Conservation (phyloP, 1,140 invertebrate genomes). For the Cydia splendana region DNA sequence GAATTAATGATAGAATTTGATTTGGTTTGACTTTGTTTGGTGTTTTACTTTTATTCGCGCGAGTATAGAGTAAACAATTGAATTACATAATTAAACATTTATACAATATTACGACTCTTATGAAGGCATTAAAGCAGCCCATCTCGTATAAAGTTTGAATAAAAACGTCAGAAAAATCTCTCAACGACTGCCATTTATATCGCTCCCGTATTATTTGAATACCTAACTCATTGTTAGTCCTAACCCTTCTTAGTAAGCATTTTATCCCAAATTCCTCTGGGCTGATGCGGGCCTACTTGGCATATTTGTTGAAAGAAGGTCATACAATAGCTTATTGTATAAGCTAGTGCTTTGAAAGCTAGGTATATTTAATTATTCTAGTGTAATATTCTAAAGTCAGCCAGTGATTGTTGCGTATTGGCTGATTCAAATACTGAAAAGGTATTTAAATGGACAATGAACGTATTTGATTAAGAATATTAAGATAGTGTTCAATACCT, state of each 20-base stretch:
- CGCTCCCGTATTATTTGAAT: constrained; percentile 13
- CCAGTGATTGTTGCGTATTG: background rate
- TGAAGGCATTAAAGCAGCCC: too few relatives aligned
- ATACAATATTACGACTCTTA: too few relatives aligned
- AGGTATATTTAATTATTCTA: background rate
- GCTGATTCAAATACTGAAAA: background rate
- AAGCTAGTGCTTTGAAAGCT: background rate
- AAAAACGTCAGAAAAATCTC: background rate
- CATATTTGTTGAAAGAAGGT: background rate
- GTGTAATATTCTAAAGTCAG: background rate
- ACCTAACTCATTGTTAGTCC: constrained; percentile 17
- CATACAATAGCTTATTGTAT: too few relatives aligned
- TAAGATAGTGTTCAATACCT: too few relatives aligned
- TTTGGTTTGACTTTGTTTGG: too few relatives aligned
- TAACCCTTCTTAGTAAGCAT: constrained; percentile 6
- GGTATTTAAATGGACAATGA: too few relatives aligned
- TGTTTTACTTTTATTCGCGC: too few relatives aligned
- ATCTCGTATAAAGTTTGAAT: background rate
- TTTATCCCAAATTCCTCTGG: background rate
- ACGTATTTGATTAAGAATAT: too few relatives aligned
- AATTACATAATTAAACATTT: too few relatives aligned
- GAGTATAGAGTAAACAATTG: too few relatives aligned
- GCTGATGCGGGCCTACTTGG: background rate
- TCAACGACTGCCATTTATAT: background rate
- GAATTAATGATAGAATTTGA: too few relatives aligned